A percentile compares a stretch with the other conserved stretches of the same genome.
Conservation (phyloP, 2,888 invertebrate species). For the Diaprepes abbreviatus region DNA sequence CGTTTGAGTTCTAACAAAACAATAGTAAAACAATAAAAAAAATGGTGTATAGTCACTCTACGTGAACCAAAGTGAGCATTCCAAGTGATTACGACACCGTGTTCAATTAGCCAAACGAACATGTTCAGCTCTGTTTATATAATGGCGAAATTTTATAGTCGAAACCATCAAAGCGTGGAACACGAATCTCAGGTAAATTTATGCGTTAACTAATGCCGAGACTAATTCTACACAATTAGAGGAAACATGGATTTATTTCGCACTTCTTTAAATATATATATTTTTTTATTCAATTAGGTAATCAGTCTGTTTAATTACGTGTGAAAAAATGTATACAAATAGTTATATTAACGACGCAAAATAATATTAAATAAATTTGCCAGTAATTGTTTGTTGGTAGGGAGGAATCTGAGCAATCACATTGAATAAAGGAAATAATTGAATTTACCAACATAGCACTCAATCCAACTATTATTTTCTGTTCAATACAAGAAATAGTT, state of each 20-base stretch:
- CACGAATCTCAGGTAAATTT: conserved; percentile 53
- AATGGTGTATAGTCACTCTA: conserved; percentile 2
- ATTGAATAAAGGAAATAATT: too few relatives aligned
- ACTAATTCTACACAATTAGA: conserved; percentile 48
- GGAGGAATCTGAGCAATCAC: too few relatives aligned
- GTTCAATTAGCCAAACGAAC: conserved; percentile 57
- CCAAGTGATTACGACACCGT: conserved; percentile 45
- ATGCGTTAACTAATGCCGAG: conserved; percentile 47
- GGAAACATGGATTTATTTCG: conserved; percentile 43
- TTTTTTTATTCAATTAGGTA: neutral
- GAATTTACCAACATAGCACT: too few relatives aligned
- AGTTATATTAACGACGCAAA: neutral
- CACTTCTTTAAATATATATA: conserved; percentile 34
- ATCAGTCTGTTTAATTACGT: conserved; percentile 12
- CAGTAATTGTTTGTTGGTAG: too few relatives aligned
- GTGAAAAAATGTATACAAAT: neutral
- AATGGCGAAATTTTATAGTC: conserved; percentile 54
- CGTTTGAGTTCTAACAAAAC: neutral
- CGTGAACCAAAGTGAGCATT: conserved; percentile 12
- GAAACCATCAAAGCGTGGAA: conserved; percentile 52
- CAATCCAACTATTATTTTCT: too few relatives aligned
- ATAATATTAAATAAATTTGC: neutral
- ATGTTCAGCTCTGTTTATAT: conserved; percentile 54
- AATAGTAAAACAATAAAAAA: conserved; percentile 2
- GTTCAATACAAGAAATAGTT: too few relatives aligned